Conservation (phyloP, 1,140 invertebrate species). For the Pseudomyrmex concolor region DNA sequence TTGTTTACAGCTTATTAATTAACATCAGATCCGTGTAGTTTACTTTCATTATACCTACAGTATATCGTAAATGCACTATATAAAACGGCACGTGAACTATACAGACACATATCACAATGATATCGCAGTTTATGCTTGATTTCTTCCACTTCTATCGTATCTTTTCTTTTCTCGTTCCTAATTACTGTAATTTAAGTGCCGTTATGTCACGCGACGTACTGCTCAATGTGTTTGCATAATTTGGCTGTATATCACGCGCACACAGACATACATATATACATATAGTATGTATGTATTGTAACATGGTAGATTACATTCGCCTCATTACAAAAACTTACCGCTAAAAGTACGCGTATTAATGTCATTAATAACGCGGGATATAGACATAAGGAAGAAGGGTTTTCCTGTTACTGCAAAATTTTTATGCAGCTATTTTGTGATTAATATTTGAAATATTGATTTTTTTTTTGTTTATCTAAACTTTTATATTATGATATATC, state of each 20-base stretch:
- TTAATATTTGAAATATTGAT: too few species aligned
- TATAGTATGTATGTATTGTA: too few species aligned
- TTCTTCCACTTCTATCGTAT: conserved; percentile 55
- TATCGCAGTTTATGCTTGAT: conserved; percentile 62
- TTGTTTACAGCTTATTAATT: conserved; percentile 31
- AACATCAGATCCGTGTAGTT: conserved; percentile 32
- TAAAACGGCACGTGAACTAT: conserved; percentile 55
- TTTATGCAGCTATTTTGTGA: too few species aligned
- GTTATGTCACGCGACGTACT: conserved; percentile 60
- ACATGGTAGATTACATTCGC: too few species aligned
- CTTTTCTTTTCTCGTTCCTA: conserved; percentile 54
- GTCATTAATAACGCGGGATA: too few species aligned
- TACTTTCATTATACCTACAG: conserved; percentile 38
- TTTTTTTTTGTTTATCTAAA: too few species aligned
- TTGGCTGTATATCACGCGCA: conserved; percentile 1
- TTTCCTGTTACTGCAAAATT: too few species aligned
- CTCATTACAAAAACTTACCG: too few species aligned
- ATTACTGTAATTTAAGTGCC: conserved; percentile 70
- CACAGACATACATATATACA: background rate
- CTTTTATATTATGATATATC: too few species aligned
- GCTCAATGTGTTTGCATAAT: conserved; percentile 33
- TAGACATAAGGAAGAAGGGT: too few species aligned
- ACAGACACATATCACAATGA: conserved; percentile 70
- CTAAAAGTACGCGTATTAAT: too few species aligned
- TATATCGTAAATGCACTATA: conserved; percentile 32